Base-by-base conservation (phyloP, 1,140 invertebrate genomes). In the Neodiprion virginianus region DNA sequence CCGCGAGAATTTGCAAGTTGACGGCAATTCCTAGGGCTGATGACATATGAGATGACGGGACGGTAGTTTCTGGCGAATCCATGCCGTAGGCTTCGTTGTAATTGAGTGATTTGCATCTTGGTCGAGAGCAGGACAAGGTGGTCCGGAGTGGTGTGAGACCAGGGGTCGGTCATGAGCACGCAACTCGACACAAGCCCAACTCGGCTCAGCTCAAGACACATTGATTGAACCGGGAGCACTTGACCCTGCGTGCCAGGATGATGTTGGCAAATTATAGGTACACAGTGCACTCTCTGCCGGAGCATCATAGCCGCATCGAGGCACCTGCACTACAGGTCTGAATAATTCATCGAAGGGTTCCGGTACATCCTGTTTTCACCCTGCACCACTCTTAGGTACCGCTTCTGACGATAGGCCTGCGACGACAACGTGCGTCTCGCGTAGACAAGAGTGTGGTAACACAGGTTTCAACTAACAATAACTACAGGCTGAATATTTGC, bases 31-130 rank as follows among this genome's bases (percentile, higher is more conserved):
- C 53, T 14, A 5, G 53, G 53, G 53, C 53, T 61, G 53, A 40
- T 40, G 5, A 40, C 28, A 40, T 21, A 21, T 40, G 28, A 40
- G 28, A 40, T 40, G 28, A 40, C 28, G 28, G 5, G 28, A 40
- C 28, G 28, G 28, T 40, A 40, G 53, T 61, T 40, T 40, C 28
- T 40, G 53, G 11, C 53, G 53, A 61, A 12, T 61, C 40, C 72
- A 67, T 47, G 79, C 81, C 79, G 75, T 75, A 76, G 79, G 84
- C 80, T 73, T 77, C 75, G 74, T 79, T 82, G 78, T 86, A 86
- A 87, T 86, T 87, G 86, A 86, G 85, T 84, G 83, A 84, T 86
- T 87, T 85, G 84, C 82, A 85, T 86, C 84, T 81, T 78, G 79
- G 76, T 77, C 76, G 77, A 80, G 78, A 74, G 72, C 76, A 71